Evolutionary conservation across 1,140 invertebrate genomes (phyloP).

Genomic region (Drosophila guanche): DNA sequence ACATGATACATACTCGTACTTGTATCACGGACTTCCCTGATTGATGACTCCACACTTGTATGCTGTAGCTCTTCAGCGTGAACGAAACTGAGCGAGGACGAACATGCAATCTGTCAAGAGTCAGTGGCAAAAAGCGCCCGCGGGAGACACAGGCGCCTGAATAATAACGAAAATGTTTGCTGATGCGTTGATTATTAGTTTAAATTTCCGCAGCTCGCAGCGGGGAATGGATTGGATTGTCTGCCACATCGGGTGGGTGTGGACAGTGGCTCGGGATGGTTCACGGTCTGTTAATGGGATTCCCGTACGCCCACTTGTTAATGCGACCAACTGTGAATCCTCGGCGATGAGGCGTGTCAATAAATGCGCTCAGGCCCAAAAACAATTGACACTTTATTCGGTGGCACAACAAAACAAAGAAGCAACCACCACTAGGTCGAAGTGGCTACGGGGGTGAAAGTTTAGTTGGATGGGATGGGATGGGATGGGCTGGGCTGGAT

Average conservation of each 20-base stretch:
- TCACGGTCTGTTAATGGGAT: constrained; percentile 68
- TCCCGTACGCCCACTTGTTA: constrained; percentile 81
- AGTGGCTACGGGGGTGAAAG: neutral
- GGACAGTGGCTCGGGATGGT: constrained; percentile 31
- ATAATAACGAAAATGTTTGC: constrained; percentile 82
- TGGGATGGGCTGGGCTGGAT: constrained; percentile 1
- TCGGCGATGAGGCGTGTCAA: constrained; percentile 66
- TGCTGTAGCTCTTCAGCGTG: neutral
- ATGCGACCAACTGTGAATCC: constrained; percentile 73
- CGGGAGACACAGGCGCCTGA: constrained; percentile 58
- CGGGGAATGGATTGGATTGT: constrained; percentile 39
- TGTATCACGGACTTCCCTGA: constrained; percentile 13
- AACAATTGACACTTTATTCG: constrained; percentile 70
- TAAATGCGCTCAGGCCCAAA: constrained; percentile 23
- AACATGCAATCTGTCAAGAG: constrained; percentile 60
- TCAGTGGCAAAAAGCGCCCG: constrained; percentile 50
- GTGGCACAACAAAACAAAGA: constrained; percentile 57
- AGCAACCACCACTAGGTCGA: constrained; percentile 29
- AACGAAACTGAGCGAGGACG: constrained; percentile 12
- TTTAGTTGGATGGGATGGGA: neutral
- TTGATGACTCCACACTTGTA: constrained; percentile 36
- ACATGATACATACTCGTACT: neutral
- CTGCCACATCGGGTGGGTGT: constrained; percentile 21
- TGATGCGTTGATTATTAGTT: constrained; percentile 83
- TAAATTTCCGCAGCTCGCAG: constrained; percentile 70